Percentiles rank a stretch among this genome's conserved stretches.
phyloP scores from a whole-genome alignment of 2,797 vertebrate species.

The Notamacropus eugenii region DNA sequence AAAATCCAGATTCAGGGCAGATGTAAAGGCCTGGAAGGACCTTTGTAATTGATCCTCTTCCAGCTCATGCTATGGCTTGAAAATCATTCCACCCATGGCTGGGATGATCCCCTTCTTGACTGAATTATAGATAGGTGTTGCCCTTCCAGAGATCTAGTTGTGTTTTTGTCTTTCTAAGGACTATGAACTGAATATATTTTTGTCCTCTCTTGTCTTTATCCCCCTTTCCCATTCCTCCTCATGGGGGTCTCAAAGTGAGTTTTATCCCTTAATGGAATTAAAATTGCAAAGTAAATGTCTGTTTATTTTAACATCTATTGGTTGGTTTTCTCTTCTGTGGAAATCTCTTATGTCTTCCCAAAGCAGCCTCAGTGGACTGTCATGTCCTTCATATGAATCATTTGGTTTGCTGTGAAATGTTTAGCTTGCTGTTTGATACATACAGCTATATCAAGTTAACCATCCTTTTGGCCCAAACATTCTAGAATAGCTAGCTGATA shows the following conservation, averaged over 20 bases:
- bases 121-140: neutral
- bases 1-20: neutral
- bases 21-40: neutral
- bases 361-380: neutral
- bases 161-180: neutral
- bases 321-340: neutral
- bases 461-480: constrained; percentile 41
- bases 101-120: neutral
- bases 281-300: neutral
- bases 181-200: neutral
- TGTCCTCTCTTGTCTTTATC: neutral
- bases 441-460: constrained; percentile 28
- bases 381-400: neutral
- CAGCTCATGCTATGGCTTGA: neutral
- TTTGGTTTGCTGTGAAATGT: constrained; percentile 44
- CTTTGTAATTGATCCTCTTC: neutral
- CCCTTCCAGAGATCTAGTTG: neutral
- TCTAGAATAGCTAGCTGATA: constrained; percentile 56
- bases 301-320: neutral
- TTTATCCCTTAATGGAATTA: neutral
- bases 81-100: neutral
- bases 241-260: neutral
- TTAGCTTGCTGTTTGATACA: neutral
- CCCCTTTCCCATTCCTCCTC: neutral
- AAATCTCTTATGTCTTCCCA: neutral